These are phyloP conservation scores for Dendropsophus ebraccatus DNA, from an alignment of 2,113 vertebrate genomes.

Conservation along the genomic window DNA sequence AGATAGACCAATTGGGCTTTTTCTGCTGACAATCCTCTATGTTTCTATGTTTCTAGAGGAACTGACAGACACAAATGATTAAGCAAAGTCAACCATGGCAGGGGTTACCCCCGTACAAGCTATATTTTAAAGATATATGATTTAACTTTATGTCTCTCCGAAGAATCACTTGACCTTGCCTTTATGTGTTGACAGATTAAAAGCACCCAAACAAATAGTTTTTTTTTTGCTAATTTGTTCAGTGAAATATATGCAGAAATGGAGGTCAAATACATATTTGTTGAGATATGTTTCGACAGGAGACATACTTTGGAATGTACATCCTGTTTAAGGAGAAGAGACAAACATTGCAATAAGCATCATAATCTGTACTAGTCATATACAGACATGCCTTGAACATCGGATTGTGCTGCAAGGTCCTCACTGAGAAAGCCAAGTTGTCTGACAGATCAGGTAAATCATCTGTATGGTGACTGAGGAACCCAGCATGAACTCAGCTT, in stretches of 20 bases:
- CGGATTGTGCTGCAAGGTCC: neutral
- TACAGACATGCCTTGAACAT: conserved; percentile 39
- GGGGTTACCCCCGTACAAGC: neutral
- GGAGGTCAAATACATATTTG: conserved; percentile 53
- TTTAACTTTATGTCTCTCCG: neutral
- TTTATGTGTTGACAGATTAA: conserved; percentile 10
- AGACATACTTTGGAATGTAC: conserved; percentile 48
- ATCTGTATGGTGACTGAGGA: conserved; percentile 28
- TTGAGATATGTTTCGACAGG: conserved; percentile 43
- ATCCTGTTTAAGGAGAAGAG: conserved; percentile 48
- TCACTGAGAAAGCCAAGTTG: conserved; percentile 20
- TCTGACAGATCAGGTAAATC: conserved; percentile 47
- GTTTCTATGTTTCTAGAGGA: too few relatives aligned
- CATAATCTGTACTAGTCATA: conserved; percentile 14
- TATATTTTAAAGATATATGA: neutral
- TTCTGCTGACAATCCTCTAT: too few relatives aligned
- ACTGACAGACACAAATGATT: too few relatives aligned
- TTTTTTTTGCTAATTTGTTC: conserved; percentile 35
- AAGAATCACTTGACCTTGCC: conserved; percentile 10
- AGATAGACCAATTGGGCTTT: too few relatives aligned
- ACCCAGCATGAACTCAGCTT: conserved; percentile 31
- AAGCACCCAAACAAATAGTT: conserved; percentile 9
- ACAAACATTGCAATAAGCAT: conserved; percentile 21
- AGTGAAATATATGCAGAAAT: neutral
- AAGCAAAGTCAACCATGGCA: too few relatives aligned